phyloP scores from a whole-genome alignment of 37 sponge, comb jelly and placozoan species.

The Ianthella basta region DNA sequence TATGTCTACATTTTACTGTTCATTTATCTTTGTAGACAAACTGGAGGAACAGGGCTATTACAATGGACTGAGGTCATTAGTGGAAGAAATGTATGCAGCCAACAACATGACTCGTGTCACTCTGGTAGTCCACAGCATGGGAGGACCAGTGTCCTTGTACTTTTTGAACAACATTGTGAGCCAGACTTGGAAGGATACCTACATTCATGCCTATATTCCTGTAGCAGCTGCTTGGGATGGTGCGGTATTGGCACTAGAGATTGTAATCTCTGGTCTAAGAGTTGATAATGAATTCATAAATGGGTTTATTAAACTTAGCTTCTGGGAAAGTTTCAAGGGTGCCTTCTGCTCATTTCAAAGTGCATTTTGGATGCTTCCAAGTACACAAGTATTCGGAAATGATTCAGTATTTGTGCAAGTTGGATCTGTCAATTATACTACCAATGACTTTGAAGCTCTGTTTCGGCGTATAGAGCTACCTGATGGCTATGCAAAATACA shows the following conservation, averaged over 20 bases:
- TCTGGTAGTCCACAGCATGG: conserved; percentile 60
- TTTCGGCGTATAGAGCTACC: conserved; percentile 20
- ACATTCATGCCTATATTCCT: conserved; percentile 57
- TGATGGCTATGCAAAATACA: conserved; percentile 45
- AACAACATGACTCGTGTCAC: conserved; percentile 37
- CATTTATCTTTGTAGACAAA: conserved; percentile 5
- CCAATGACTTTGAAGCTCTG: conserved; percentile 56
- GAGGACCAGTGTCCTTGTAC: conserved; percentile 46
- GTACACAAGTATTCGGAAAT: conserved; percentile 20
- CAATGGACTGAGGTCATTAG: conserved; percentile 5
- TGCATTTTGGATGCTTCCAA: conserved; percentile 21
- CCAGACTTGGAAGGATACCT: conserved; percentile 63
- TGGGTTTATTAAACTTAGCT: background rate
- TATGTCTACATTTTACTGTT: too few species aligned
- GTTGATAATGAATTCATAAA: background rate
- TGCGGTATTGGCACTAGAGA: background rate
- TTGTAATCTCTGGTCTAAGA: background rate
- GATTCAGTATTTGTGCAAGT: conserved; percentile 25
- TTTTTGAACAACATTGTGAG: conserved; percentile 52
- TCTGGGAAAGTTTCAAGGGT: background rate
- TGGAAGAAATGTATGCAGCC: conserved; percentile 43
- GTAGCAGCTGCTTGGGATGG: conserved; percentile 62
- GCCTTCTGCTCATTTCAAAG: background rate
- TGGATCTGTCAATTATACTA: conserved; percentile 65
- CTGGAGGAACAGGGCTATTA: conserved; percentile 32